Percentiles rank a stretch among this genome's conserved stretches.
These are phyloP conservation scores for Patella pellucida DNA, from an alignment of 2,888 invertebrate species.

Conservation along the genomic window DNA sequence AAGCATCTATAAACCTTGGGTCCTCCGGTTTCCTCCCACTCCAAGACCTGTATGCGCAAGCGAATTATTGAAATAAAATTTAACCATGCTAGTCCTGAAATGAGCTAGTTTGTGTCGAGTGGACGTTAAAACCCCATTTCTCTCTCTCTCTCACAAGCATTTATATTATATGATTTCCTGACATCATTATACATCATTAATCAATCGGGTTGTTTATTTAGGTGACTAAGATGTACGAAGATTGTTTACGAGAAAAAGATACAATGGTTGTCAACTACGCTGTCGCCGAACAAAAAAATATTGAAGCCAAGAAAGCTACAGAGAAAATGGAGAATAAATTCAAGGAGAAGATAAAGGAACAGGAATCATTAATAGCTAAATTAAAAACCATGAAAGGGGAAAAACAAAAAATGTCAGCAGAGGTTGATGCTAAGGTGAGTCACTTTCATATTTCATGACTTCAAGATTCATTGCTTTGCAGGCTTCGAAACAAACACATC, in stretches of 20 bases:
- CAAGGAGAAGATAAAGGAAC: constrained; percentile 62
- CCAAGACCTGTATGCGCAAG: too few species aligned
- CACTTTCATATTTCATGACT: neutral
- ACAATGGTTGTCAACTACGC: constrained; percentile 70
- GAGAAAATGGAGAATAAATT: constrained; percentile 60
- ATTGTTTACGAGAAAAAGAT: constrained; percentile 65
- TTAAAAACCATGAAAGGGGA: constrained; percentile 61
- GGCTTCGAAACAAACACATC: too few species aligned
- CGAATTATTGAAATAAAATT: too few species aligned
- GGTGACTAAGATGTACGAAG: constrained; percentile 64
- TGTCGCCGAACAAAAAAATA: constrained; percentile 67
- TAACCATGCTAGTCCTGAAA: too few species aligned
- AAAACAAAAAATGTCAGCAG: constrained; percentile 52
- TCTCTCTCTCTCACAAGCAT: constrained; percentile 6
- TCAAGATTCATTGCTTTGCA: too few species aligned
- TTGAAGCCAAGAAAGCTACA: constrained; percentile 57
- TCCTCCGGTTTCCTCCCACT: too few species aligned
- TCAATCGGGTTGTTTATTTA: constrained; percentile 27
- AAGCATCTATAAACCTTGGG: too few species aligned
- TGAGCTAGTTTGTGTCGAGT: too few species aligned
- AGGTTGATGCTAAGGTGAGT: constrained; percentile 60
- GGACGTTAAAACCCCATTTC: neutral
- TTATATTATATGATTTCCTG: too few species aligned
- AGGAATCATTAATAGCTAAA: constrained; percentile 54
- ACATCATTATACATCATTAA: too few species aligned